Evolutionary conservation across 2,888 invertebrate species (phyloP).

Genomic region (Lithophane socia): DNA sequence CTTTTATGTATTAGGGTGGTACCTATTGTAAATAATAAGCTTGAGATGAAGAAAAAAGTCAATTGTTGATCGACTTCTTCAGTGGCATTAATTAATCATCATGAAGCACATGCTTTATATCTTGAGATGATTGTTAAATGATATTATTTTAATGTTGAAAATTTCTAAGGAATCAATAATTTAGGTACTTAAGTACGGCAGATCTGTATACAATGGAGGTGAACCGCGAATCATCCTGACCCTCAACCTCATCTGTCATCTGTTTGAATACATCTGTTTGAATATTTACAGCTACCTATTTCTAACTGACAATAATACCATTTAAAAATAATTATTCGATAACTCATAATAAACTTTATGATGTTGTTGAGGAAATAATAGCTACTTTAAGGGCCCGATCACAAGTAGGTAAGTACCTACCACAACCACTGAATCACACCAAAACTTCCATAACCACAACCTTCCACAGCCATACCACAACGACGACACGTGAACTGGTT

Average conservation of each 20-base stretch:
- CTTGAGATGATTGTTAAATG: not conserved
- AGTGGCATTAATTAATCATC: slow-evolving; percentile 25
- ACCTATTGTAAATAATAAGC: not conserved
- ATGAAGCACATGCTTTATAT: not conserved
- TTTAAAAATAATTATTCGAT: not conserved
- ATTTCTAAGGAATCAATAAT: not conserved
- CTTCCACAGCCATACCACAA: not conserved
- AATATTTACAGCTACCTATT: not conserved
- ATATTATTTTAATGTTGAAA: not conserved
- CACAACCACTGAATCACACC: not conserved
- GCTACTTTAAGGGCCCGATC: not conserved
- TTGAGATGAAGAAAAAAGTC: slow-evolving; percentile 6
- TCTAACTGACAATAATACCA: no score
- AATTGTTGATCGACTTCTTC: slow-evolving; percentile 2
- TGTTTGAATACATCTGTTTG: not conserved
- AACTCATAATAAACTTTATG: not conserved
- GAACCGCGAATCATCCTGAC: not conserved
- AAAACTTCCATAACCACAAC: no score
- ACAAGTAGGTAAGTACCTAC: not conserved
- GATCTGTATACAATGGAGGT: not conserved
- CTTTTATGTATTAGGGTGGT: slow-evolving; percentile 48
- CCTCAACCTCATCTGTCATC: not conserved
- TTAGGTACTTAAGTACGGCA: not conserved
- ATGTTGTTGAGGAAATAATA: not conserved
- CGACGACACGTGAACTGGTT: not conserved